Percentiles rank a stretch among this genome's conserved stretches.
Evolutionary conservation across 2,113 vertebrate species (phyloP).

Genomic region (Nerophis lumbriciformis): DNA sequence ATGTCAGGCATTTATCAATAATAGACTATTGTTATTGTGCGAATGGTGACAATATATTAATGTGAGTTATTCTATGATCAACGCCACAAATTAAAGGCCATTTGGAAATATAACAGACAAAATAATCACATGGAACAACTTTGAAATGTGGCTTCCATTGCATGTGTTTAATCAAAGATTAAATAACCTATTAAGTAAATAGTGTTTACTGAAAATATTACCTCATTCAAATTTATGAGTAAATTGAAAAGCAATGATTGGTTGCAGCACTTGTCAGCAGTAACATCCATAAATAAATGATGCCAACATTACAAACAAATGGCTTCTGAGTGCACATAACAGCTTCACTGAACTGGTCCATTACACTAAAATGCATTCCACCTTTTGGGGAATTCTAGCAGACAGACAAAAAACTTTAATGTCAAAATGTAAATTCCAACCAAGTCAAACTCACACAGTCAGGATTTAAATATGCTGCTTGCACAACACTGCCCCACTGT

Average conservation of each 20-base stretch:
- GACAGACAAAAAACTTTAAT: neutral
- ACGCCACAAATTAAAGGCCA: neutral
- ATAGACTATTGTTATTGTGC: neutral
- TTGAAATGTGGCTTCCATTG: constrained; percentile 22
- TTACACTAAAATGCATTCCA: neutral
- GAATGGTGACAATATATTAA: neutral
- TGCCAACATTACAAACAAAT: constrained; percentile 18
- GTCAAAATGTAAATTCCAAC: neutral
- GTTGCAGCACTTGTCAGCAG: constrained; percentile 24
- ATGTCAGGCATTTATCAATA: neutral
- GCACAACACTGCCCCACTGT: constrained; percentile 58
- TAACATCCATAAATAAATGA: constrained; percentile 32
- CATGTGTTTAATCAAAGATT: constrained; percentile 13
- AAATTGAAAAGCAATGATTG: constrained; percentile 39
- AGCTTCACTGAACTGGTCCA: neutral
- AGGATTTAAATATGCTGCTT: neutral
- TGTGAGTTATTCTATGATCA: neutral
- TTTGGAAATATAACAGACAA: neutral
- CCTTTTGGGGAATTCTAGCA: neutral
- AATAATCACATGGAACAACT: constrained; percentile 10
- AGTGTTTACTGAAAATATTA: constrained; percentile 28
- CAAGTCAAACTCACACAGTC: neutral
- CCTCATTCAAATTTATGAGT: constrained; percentile 35
- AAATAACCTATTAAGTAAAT: constrained; percentile 32
- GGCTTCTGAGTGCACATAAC: neutral